A percentile compares a stretch with the other conserved stretches of the same genome.
phyloP scores from a whole-genome alignment of 2,888 invertebrate species.

The Aspidiotus destructor region DNA sequence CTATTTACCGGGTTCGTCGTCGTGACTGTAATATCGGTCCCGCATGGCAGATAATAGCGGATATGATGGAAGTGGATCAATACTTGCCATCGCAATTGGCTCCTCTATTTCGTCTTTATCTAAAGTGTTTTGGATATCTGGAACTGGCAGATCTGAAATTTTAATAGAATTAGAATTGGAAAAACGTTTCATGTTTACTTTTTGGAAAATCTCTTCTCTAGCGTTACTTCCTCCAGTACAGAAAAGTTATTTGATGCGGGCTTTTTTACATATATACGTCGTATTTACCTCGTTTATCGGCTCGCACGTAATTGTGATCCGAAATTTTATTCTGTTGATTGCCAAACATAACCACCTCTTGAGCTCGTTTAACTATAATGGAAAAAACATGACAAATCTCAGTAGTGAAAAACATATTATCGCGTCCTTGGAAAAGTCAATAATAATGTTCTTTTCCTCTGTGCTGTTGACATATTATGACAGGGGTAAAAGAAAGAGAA shows the following conservation, averaged over 20 bases:
- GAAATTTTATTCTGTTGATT: constrained; percentile 43
- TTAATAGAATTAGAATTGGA: too few relatives aligned
- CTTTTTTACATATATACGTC: too few relatives aligned
- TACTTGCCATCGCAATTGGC: constrained; percentile 16
- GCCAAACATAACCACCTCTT: constrained; percentile 44
- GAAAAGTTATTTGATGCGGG: too few relatives aligned
- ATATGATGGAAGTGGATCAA: constrained; percentile 14
- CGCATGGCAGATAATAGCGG: constrained; percentile 15
- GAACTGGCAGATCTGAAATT: constrained; percentile 22
- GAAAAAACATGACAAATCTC: background rate
- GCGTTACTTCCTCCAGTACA: too few relatives aligned
- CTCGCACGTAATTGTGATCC: constrained; percentile 36
- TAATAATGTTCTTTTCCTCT: background rate
- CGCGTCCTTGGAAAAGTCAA: background rate
- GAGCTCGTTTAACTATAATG: constrained; percentile 41
- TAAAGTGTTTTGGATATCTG: constrained; percentile 27
- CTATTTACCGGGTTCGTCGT: constrained; percentile 4
- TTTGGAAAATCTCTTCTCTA: too few relatives aligned
- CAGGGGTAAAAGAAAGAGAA: too few relatives aligned
- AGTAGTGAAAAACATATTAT: background rate
- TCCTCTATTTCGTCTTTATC: constrained; percentile 25
- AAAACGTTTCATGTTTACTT: too few relatives aligned
- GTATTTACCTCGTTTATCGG: constrained; percentile 38
- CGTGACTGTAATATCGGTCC: constrained; percentile 7
- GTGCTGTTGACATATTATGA: too few relatives aligned